phyloP scores from a whole-genome alignment of 2,888 invertebrate genomes.

The Anagyrus pseudococci region DNA sequence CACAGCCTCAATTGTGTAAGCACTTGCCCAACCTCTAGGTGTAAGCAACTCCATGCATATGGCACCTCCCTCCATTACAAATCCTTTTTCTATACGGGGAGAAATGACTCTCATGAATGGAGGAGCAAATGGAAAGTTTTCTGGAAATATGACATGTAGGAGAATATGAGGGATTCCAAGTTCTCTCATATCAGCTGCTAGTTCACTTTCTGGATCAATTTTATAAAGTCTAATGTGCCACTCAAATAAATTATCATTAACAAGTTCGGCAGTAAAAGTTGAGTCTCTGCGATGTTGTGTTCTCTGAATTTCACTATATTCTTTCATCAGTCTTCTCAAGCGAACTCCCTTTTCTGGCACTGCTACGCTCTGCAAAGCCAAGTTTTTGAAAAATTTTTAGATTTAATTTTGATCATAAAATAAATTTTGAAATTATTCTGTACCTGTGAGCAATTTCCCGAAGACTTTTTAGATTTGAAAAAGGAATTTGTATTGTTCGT shows the following conservation, averaged over 20 bases:
- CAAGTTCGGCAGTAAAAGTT: constrained; percentile 82
- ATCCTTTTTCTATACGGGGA: constrained; percentile 81
- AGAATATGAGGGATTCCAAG: constrained; percentile 77
- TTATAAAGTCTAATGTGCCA: constrained; percentile 85
- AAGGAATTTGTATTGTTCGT: constrained; percentile 48
- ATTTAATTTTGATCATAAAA: neutral
- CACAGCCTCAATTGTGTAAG: constrained; percentile 86
- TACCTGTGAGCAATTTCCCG: constrained; percentile 49
- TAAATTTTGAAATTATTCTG: neutral
- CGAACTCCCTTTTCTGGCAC: constrained; percentile 69
- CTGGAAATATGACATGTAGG: constrained; percentile 82
- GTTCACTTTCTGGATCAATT: constrained; percentile 83
- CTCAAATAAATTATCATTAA: constrained; percentile 86
- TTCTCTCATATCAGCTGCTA: constrained; percentile 83
- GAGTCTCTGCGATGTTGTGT: constrained; percentile 75
- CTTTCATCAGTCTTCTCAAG: constrained; percentile 84
- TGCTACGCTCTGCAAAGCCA: constrained; percentile 39
- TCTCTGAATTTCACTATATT: constrained; percentile 80
- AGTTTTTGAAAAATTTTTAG: neutral
- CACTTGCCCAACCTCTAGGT: constrained; percentile 87
- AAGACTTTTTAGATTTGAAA: constrained; percentile 55
- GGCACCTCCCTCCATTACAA: constrained; percentile 90
- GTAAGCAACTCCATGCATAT: constrained; percentile 90
- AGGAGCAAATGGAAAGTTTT: constrained; percentile 88
- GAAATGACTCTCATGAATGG: constrained; percentile 77